Percentiles rank a stretch among this genome's conserved stretches.
Conservation (phyloP, 1,140 invertebrate species). For the Eriosoma lanigerum region DNA sequence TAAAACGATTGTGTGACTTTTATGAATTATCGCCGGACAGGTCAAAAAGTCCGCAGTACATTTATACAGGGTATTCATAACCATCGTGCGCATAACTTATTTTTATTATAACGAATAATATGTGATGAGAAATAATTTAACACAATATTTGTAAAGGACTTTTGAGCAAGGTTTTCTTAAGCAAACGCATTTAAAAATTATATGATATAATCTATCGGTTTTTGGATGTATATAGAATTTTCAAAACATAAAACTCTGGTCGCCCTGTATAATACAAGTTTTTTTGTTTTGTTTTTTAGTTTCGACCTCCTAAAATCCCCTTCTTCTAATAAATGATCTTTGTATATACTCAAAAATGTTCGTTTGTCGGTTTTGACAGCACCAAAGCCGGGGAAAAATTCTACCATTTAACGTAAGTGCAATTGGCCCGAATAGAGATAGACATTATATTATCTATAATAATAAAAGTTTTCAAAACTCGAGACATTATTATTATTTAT, state of each 20-base stretch:
- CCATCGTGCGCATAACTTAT: too few species aligned
- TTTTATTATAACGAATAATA: too few species aligned
- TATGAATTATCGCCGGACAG: constrained; percentile 27
- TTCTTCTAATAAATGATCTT: neutral
- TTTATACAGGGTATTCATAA: too few species aligned
- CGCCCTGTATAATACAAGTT: too few species aligned
- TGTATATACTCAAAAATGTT: neutral
- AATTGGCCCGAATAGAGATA: neutral
- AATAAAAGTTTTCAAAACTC: constrained; percentile 29
- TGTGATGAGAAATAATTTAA: too few species aligned
- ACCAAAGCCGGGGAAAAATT: neutral
- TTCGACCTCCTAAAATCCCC: neutral
- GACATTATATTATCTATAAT: neutral
- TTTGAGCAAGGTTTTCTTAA: too few species aligned
- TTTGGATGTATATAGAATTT: too few species aligned
- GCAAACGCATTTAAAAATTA: too few species aligned
- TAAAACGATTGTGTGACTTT: constrained; percentile 33
- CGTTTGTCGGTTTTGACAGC: neutral
- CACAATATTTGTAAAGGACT: too few species aligned
- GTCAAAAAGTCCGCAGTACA: constrained; percentile 28
- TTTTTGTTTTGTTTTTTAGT: neutral
- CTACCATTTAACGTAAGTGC: neutral
- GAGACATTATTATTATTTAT: neutral
- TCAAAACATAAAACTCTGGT: too few species aligned
- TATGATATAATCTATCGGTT: too few species aligned